Evolutionary conservation across 2,113 vertebrate species (phyloP), one percentile per base, ranked within the genome.

Genomic region (Scalopus aquaticus): DNA sequence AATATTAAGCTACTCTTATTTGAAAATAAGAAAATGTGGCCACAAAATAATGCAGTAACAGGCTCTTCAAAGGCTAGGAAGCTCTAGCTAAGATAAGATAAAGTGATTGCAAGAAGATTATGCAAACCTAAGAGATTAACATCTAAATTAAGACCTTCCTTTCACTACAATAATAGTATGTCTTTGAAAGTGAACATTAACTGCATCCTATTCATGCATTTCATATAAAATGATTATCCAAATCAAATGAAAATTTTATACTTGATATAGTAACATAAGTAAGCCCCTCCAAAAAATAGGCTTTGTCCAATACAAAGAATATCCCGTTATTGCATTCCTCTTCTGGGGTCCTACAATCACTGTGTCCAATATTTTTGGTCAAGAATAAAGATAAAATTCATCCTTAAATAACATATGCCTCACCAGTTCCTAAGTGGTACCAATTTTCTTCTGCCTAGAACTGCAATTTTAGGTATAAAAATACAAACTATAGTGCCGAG

Each of bases 121-220:
- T 24, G 73, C 73, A 97, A 96, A 95, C 88, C 81, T 88, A 76
- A 95, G 51, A 96, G 73, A 96, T 92, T 72, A 94, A 77, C 90
- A 97, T 90, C 77, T 88, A 95, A 90, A 96, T 58, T 93, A 90
- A 96, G 72, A 64, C n/a, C 56, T 88, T 93, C 28, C 51, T 67
- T 96, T 96, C 70, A 85, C 72, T 73, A 72, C 11, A 92, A 69
- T 80, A 90, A 95, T 44, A 85, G 85, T 72, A 3, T 91, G 94
- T 85, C 81, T 96, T 92, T 77, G 24, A 96, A 91, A 96, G 30
- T 32, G 35, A 97, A 56, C 74, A 95, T 88, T 93, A 95, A 88
- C 79, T 90, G 39, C 72, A 81, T n/a, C 79, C 51, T 56, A 96
- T 74, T 95, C 93, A 79, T 94, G 88, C 5, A 90, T 74, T 88